Base-by-base conservation (phyloP, 2,113 vertebrate genomes). In the Ellobius talpinus region DNA sequence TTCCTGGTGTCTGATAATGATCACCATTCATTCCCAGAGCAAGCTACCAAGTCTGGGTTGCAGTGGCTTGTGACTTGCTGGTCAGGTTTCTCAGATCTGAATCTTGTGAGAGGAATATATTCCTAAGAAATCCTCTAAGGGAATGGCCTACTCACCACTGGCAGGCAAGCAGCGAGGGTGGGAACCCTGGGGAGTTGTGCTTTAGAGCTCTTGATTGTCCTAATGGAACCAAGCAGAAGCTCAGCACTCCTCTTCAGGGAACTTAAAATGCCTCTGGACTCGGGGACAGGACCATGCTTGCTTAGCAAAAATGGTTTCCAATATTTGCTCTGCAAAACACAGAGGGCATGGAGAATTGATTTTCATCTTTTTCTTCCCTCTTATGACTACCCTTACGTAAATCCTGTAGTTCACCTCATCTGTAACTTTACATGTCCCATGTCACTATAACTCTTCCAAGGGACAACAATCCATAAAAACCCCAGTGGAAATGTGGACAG, bases 401-500 rank as follows among this genome's bases (percentile, higher is more conserved):
- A 70, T 66, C 72, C 45, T 47, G 1, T 36, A 26, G 52, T 63
- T 74, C 45, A 17, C 66, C 81, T 85, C 61, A 16, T 63, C 14
- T n/a, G 10, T 50, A 78, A 91, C 45, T 74, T 94, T 78, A 82
- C 81, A 29, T 95, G 90, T 70, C 90, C 55, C 33, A 31, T 10
- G 24, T 36, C 78, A 47, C 65, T 78, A 42, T 91, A 29, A 9
- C 47, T 89, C 89, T 93, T 89, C 70, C 55, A 65, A 74, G 74
- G 68, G 84, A 78, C 89, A 47, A 39, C 65, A 82, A 93, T 74
- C 84, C 89, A 47, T 86, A 39, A 82, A 95, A 96, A 85, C 5
- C 50, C 76, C 52, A 94, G 2, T 73, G 93, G 70, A 91, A 79
- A 74, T 42, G 31, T 68, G 42, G 68, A 87, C n/a, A 33, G 42